Evolutionary conservation across 2,888 invertebrate species (phyloP), one percentile per base, ranked within the genome.

Genomic region (Heteropelma amictum): DNA sequence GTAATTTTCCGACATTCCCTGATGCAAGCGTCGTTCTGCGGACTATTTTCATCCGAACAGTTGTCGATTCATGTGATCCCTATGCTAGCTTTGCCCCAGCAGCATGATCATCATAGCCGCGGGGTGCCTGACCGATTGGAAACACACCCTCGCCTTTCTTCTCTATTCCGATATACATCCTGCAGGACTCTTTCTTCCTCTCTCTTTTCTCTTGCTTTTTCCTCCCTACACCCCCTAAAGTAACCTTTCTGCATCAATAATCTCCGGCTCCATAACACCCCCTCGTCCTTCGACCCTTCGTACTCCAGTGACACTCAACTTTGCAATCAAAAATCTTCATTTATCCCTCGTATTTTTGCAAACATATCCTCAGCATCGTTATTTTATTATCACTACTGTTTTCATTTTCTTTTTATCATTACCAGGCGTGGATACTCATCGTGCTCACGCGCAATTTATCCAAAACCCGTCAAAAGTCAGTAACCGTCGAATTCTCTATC

Each of bases 211-310:
- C 67, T 51, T 26, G 45, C 47, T 63, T 38, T 54, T 42, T 33
- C 49, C 49, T n/a, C 60, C 8, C 45, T 26, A 6, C 42, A 21
- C 38, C 60, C 53, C 30, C 38, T 40, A 65, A 77, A 78, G 72
- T 79, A 82, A 80, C 79, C 79, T 82, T 75, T 80, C 80, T 77
- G 79, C 84, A 83, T 83, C 82, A 79, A 82, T 82, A 83, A 83
- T 81, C 67, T 49, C 61, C 67, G 65, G 65, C 67, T 51, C 75
- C 26, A 71, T 49, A 61, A 64, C 67, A 54, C 61, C 58, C 72
- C 45, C 53, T 47, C 67, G 72, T 71, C 61, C 45, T 77, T 73
- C 77, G 65, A 74, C 68, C 77, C 79, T 75, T 72, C 69, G 63
- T 53, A 56, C 56, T n/a, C 81, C 83, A 83, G 83, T 71, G 84